Evolutionary conservation across 2,113 vertebrate genomes (phyloP).

Genomic region (Microtus richardsoni): DNA sequence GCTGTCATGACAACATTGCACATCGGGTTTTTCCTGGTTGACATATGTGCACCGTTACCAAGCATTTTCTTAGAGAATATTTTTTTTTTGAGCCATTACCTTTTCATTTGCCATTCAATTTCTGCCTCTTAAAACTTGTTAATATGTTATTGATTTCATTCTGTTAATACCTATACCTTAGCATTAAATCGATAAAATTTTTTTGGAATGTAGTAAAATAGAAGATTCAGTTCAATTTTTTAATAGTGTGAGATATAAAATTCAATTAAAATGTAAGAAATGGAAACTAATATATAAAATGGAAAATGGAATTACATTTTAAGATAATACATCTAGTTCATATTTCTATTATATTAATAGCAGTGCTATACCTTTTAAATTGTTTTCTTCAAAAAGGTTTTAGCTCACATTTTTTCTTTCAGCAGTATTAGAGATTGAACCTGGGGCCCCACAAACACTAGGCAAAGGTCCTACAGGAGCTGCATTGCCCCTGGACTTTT

Average conservation of each 20-base stretch:
- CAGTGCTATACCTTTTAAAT: neutral
- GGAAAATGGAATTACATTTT: neutral
- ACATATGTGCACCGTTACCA: neutral
- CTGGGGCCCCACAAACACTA: neutral
- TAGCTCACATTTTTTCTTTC: neutral
- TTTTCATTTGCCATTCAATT: neutral
- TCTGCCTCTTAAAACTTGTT: neutral
- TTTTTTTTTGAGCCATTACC: neutral
- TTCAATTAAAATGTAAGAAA: slow-evolving; percentile 24
- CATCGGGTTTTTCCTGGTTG: neutral
- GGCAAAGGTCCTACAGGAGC: neutral
- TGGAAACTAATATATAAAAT: neutral
- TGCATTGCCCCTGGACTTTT: neutral
- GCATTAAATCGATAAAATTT: neutral
- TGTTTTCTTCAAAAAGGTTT: slow-evolving; percentile 4
- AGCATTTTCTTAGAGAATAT: neutral
- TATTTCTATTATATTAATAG: neutral
- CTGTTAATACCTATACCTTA: neutral
- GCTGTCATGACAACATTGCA: neutral
- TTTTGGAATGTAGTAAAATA: neutral
- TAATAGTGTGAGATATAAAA: neutral
- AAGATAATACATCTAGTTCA: neutral
- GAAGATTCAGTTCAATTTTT: neutral
- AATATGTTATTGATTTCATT: neutral
- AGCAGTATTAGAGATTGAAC: neutral